Base-by-base conservation (phyloP, 1,140 invertebrate genomes). In the Megalopta genalis region DNA sequence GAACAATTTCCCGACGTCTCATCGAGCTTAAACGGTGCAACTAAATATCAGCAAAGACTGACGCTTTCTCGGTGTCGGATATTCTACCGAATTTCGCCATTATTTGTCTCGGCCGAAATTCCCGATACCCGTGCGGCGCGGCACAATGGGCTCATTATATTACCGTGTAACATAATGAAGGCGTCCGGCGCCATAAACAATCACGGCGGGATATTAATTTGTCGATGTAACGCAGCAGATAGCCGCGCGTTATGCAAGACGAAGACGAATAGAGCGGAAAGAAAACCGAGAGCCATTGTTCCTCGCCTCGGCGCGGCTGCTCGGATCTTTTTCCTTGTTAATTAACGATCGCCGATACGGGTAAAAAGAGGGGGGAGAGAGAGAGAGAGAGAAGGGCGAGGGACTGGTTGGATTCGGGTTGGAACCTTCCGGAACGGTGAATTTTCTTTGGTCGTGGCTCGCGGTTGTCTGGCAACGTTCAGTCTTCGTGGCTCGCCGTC, bases 131-230 rank as follows among this genome's bases (percentile, higher is more conserved):
- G 5, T 1, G 12, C 21, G 4, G 0, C 49, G 18, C 8, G n/a
- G 32, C 32, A 32, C 32, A 69, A 57, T 69, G 2, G n/a, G 21
- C 10, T 14, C 21, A 27, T 49, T 52, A 49, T 27, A 4, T 32
- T 2, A 4, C 32, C 57, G 7, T 60, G n/a, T 60, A 25, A 4
- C 59, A 14, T 27, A 10, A 21, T 8, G 21, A 68, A 68, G 18
- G 3, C 18, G 25, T 1, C 25, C 18, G 27, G 46, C 18, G 21
- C 10, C 46, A n/a, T 16, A 68, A 59, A 70, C 32, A 23, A 23
- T 12, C n/a, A 12, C n/a, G 21, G 8, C 32, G 14, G 25, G 68
- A 70, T 16, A 59, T 70, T 59, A 70, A 70, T 70, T 59, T 70
- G 14, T 52, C 49, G 3, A 21, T 32, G n/a, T 23, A 39, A 70